Conservation (phyloP, 2,113 vertebrate species). For the Puma concolor region DNA sequence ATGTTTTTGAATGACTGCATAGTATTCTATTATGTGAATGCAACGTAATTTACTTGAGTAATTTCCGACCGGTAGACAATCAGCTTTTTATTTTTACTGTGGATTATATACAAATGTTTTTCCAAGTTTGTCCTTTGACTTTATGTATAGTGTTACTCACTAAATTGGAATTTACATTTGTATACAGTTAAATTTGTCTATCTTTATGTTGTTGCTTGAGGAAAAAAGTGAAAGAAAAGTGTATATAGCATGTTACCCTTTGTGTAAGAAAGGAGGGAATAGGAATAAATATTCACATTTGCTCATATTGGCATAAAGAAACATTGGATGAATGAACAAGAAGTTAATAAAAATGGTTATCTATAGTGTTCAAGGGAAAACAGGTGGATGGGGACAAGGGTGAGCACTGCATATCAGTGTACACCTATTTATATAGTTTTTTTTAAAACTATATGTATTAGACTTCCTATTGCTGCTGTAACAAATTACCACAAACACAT, state of each 20-base stretch:
- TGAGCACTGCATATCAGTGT: neutral
- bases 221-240: neutral
- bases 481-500: neutral
- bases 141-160: neutral
- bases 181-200: neutral
- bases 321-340: neutral
- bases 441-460: neutral
- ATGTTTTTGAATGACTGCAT: neutral
- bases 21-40: neutral
- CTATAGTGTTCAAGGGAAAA: neutral
- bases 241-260: neutral
- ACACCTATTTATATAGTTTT: neutral
- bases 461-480: conserved; percentile 7
- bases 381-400: neutral
- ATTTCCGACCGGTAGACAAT: neutral
- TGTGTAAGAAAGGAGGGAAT: neutral
- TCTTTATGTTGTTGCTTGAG: neutral
- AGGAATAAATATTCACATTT: neutral
- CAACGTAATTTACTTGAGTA: neutral
- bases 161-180: conserved; percentile 1
- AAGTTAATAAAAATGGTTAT: neutral
- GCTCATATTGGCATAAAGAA: neutral
- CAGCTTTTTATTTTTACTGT: conserved; percentile 29
- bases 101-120: neutral
- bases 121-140: neutral